Percentiles rank a stretch among this genome's conserved stretches.
Conservation (phyloP, 2,113 vertebrate genomes). For the Craseonycteris thonglongyai region DNA sequence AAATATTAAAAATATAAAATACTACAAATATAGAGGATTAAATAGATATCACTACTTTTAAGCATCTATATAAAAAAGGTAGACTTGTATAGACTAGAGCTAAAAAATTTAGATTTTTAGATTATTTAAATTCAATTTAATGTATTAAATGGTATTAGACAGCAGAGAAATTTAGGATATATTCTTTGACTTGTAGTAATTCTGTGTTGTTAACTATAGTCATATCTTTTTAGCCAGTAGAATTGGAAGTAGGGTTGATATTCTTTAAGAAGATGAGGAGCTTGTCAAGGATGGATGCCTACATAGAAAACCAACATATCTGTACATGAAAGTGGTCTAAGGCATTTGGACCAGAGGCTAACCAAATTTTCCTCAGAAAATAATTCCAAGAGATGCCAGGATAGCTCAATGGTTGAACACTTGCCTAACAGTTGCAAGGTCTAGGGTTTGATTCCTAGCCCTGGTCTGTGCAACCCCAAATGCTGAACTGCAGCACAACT, state of each 20-base stretch:
- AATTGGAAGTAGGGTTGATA: neutral
- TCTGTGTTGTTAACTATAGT: neutral
- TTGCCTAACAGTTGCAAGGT: too few species aligned
- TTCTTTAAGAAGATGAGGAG: neutral
- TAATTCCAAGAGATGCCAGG: too few species aligned
- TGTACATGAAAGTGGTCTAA: neutral
- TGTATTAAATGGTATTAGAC: neutral
- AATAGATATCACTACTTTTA: neutral
- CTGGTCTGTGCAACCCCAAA: too few species aligned
- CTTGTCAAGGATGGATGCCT: neutral
- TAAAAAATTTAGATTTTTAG: neutral
- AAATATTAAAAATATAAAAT: neutral
- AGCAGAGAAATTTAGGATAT: neutral
- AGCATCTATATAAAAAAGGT: neutral
- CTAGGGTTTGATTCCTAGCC: too few species aligned
- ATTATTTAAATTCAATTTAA: conserved; percentile 15
- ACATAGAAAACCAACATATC: neutral
- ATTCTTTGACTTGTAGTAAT: neutral
- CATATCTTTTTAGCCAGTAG: neutral
- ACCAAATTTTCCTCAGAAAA: neutral
- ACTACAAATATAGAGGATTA: neutral
- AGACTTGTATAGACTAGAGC: neutral
- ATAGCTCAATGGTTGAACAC: too few species aligned
- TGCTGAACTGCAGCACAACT: too few species aligned
- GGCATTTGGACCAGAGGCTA: neutral